Conservation (phyloP, 2,113 vertebrate species). For the Eretmochelys imbricata region DNA sequence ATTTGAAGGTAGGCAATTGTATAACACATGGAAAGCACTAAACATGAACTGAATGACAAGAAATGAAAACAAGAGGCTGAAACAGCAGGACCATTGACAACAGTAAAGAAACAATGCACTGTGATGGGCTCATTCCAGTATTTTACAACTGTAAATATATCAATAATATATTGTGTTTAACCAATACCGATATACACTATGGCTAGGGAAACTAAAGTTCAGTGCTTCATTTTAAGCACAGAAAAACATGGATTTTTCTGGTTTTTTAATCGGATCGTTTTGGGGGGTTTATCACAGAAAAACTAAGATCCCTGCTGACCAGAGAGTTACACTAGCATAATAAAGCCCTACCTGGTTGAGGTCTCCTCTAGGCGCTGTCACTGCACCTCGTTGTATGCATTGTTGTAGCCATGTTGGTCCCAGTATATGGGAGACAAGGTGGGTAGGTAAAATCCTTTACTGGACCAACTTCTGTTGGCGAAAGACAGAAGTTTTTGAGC, state of each 20-base stretch:
- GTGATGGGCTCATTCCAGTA: background rate
- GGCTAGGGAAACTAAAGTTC: background rate
- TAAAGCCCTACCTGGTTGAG: background rate
- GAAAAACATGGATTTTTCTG: background rate
- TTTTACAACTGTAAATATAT: background rate
- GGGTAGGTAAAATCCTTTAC: background rate
- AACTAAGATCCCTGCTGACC: background rate
- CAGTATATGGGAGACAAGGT: background rate
- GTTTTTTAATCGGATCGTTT: background rate
- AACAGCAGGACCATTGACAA: too few relatives aligned
- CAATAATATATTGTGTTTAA: background rate
- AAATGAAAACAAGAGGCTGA: too few relatives aligned
- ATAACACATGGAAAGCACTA: too few relatives aligned
- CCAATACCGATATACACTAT: background rate
- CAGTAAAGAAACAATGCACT: too few relatives aligned
- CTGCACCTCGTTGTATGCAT: background rate
- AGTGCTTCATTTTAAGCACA: background rate
- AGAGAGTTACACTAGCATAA: background rate
- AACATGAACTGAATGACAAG: too few relatives aligned
- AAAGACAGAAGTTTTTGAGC: background rate
- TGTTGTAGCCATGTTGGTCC: too few relatives aligned
- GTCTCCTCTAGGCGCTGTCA: background rate
- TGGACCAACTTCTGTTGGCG: background rate
- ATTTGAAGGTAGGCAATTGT: too few relatives aligned
- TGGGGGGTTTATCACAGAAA: background rate